A percentile compares a stretch with the other conserved stretches of the same genome.
These are phyloP conservation scores for Hemithea aestivaria DNA, from an alignment of 2,888 invertebrate species.

Conservation along the genomic window DNA sequence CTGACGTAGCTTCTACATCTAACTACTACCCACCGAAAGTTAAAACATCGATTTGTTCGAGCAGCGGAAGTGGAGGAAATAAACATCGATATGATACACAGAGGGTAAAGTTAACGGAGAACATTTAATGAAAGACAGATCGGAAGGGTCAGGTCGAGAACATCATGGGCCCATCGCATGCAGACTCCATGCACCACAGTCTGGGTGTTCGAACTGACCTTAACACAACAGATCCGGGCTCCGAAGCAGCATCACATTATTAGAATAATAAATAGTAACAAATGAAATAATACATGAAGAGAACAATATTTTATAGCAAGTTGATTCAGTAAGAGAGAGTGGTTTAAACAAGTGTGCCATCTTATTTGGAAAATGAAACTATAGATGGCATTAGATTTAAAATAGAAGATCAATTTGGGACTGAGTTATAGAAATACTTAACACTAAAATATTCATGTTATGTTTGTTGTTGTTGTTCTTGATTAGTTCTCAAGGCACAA, in stretches of 20 bases:
- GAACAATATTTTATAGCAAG: constrained; percentile 28
- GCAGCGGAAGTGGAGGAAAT: constrained; percentile 19
- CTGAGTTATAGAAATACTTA: constrained; percentile 30
- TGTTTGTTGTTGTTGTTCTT: too few species aligned
- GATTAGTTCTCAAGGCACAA: constrained; percentile 36
- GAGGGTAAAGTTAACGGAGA: constrained; percentile 33
- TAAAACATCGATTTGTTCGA: constrained; percentile 10
- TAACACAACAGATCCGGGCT: constrained; percentile 71
- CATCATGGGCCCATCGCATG: constrained; percentile 59
- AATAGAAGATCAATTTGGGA: constrained; percentile 20
- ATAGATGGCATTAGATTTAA: constrained; percentile 13
- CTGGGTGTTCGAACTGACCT: constrained; percentile 66
- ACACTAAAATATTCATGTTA: constrained; percentile 34
- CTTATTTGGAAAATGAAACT: constrained; percentile 8
- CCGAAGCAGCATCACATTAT: constrained; percentile 77
- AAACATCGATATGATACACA: constrained; percentile 26
- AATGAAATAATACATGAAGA: constrained; percentile 55
- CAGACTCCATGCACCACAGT: constrained; percentile 66
- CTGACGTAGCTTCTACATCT: constrained; percentile 14
- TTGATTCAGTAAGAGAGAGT: constrained; percentile 6
- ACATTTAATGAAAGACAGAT: constrained; percentile 31
- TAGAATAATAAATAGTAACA: constrained; percentile 64
- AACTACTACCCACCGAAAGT: constrained; percentile 35
- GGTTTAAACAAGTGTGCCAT: constrained; percentile 11
- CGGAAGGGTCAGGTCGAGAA: constrained; percentile 37